Base-by-base conservation (phyloP, 1,140 invertebrate genomes). In the Drosophila kikkawai region DNA sequence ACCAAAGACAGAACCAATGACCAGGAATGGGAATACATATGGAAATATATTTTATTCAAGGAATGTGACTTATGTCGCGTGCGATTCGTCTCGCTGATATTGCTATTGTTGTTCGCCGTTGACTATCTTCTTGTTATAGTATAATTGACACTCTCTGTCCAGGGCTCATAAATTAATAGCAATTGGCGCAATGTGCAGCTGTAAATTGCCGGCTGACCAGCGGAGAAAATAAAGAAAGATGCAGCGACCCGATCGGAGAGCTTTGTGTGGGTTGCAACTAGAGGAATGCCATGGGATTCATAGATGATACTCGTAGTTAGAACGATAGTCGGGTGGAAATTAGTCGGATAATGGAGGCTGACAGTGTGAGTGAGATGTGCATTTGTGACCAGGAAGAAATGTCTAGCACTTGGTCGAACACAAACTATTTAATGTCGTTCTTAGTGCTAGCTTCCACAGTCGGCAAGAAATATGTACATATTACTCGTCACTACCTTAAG, bases 251-350 rank as follows among this genome's bases (percentile, higher is more conserved):
- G 69, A 74, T 68, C 67, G 48, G 34, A 36, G 64, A 70, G 58
- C 67, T 60, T 73, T 73, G 70, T 73, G 70, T 74, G 70, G 70
- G 70, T 51, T 59, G 69, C 41, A 60, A 60, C 58, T 50, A 51
- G 55, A 15, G 55, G 70, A 74, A 74, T 74, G 70, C 55, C 68
- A 73, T 60, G 45, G 44, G 32, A 73, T 73, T 74, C 70, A 42
- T 34, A 51, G 7, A 56, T n/a, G 39, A 11, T 39, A n/a, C 53
- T 39, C n/a, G 39, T 73, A 73, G 70, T 74, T 74, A 74, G 70
- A 74, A 74, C 73, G 70, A 74, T 60, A 74, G 68, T 74, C 68
- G 67, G 42, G 55, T 74, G 68, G 55, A 74, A 74, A 74, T 73
- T 74, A 74, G 70, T 73, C 17, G 69, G 15, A 73, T 53, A 73